These are phyloP conservation scores for Sinocyclocheilus grahami DNA, from an alignment of 2,113 vertebrate genomes.

Conservation along the genomic window DNA sequence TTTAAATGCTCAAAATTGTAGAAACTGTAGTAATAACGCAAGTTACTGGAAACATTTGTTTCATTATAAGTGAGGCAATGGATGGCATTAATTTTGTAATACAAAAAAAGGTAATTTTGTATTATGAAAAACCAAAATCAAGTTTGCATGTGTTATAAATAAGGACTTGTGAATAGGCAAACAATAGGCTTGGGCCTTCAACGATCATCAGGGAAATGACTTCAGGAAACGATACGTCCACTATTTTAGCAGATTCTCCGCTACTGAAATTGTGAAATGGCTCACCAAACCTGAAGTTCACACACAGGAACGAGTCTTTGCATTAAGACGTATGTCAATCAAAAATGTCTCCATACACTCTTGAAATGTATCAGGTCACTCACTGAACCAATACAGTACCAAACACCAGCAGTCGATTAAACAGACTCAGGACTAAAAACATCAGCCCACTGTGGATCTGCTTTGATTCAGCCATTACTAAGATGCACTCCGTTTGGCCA, in stretches of 20 bases:
- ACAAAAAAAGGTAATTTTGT: not conserved
- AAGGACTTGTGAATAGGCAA: slow-evolving; percentile 1
- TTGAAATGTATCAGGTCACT: slow-evolving; percentile 31
- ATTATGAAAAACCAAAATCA: slow-evolving; percentile 19
- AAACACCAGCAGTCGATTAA: slow-evolving; percentile 60
- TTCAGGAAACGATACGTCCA: slow-evolving; percentile 5
- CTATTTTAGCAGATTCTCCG: not conserved
- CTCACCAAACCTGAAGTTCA: slow-evolving; percentile 13
- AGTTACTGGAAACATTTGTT: not conserved
- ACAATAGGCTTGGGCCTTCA: slow-evolving; percentile 24
- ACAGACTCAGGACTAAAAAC: slow-evolving; percentile 59
- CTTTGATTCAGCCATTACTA: slow-evolving; percentile 49
- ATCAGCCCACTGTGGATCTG: slow-evolving; percentile 59
- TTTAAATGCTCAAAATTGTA: slow-evolving; percentile 30
- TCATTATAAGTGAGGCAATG: not conserved
- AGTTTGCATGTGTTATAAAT: slow-evolving; percentile 27
- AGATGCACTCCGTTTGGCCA: slow-evolving; percentile 46
- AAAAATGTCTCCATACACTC: slow-evolving; percentile 27
- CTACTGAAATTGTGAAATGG: not conserved
- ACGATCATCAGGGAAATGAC: slow-evolving; percentile 46
- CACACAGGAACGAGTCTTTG: slow-evolving; percentile 29
- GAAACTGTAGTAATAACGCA: not conserved
- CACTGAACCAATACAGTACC: slow-evolving; percentile 51
- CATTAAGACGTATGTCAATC: slow-evolving; percentile 36
- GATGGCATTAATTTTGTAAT: slow-evolving; percentile 4